phyloP scores from a whole-genome alignment of 2,113 vertebrate genomes.

The Apus apus region DNA sequence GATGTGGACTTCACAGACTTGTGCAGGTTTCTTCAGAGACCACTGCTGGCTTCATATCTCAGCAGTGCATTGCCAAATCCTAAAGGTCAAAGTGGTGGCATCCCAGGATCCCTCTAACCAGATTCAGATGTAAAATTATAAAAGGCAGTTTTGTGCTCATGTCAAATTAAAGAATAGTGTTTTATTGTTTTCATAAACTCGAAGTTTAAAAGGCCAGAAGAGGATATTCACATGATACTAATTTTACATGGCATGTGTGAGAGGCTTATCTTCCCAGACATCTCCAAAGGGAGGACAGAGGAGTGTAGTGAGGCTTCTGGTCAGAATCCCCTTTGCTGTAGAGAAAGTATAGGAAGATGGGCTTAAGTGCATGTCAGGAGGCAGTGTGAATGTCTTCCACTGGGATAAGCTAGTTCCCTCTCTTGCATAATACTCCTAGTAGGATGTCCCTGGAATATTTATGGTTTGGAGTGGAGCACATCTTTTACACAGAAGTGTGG shows the following conservation, averaged over 20 bases:
- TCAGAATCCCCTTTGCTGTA: neutral
- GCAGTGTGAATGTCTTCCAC: neutral
- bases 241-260: slow-evolving; percentile 17
- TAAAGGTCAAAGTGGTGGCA: slow-evolving; percentile 13
- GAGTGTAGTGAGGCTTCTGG: neutral
- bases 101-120: slow-evolving; percentile 5
- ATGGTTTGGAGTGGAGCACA: slow-evolving; percentile 32
- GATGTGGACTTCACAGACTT: neutral
- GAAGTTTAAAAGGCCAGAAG: slow-evolving; percentile 27
- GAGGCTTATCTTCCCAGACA: slow-evolving; percentile 4
- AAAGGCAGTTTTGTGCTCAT: slow-evolving; percentile 32
- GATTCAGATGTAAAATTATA: slow-evolving; percentile 28
- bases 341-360: neutral
- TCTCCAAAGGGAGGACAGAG: neutral
- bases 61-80: neutral
- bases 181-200: slow-evolving; percentile 46
- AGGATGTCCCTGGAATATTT: slow-evolving; percentile 52
- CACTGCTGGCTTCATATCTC: neutral
- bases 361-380: neutral
- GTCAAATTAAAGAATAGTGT: slow-evolving; percentile 37
- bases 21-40: neutral
- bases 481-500: slow-evolving; percentile 36
- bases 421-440: slow-evolving; percentile 23
- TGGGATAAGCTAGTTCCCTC: slow-evolving; percentile 1
- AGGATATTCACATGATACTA: slow-evolving; percentile 41